A percentile compares a stretch with the other conserved stretches of the same genome.
These are phyloP conservation scores for Laupala kohalensis DNA, from an alignment of 1,140 invertebrate species.

Conservation along the genomic window DNA sequence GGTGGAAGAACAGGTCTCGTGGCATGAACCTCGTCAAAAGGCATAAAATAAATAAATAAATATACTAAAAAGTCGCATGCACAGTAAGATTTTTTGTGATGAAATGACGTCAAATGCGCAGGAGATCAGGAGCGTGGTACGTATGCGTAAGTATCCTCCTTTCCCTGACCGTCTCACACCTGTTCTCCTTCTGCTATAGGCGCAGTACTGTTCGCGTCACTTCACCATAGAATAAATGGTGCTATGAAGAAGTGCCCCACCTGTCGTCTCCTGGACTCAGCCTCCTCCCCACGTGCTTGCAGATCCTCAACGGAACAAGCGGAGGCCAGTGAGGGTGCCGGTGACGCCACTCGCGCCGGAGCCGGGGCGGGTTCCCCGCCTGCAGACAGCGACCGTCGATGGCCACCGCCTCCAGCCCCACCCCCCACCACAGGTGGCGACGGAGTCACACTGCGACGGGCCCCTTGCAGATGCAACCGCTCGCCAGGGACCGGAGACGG, in stretches of 20 bases:
- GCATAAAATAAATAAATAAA: too few relatives aligned
- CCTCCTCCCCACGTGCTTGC: conserved; percentile 29
- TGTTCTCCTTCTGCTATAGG: too few relatives aligned
- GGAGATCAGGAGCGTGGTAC: too few relatives aligned
- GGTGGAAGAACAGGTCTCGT: too few relatives aligned
- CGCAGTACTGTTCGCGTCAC: too few relatives aligned
- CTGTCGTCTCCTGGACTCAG: conserved; percentile 28
- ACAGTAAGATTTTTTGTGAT: too few relatives aligned
- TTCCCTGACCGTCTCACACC: too few relatives aligned
- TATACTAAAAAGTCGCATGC: too few relatives aligned
- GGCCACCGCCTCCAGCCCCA: neutral
- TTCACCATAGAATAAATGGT: too few relatives aligned
- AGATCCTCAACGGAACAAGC: conserved; percentile 28
- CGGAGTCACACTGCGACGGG: conserved; percentile 7
- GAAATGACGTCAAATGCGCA: too few relatives aligned
- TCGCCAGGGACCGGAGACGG: neutral
- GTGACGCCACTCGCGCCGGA: neutral
- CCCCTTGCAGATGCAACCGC: neutral
- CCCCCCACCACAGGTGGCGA: neutral
- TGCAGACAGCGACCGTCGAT: conserved; percentile 11
- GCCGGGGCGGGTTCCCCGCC: neutral
- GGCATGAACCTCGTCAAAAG: too few relatives aligned
- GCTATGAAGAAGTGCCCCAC: conserved; percentile 14
- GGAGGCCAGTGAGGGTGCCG: conserved; percentile 4
- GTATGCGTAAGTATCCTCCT: too few relatives aligned